Evolutionary conservation across 1,140 invertebrate species (phyloP).

Genomic region (Chionoecetes opilio): DNA sequence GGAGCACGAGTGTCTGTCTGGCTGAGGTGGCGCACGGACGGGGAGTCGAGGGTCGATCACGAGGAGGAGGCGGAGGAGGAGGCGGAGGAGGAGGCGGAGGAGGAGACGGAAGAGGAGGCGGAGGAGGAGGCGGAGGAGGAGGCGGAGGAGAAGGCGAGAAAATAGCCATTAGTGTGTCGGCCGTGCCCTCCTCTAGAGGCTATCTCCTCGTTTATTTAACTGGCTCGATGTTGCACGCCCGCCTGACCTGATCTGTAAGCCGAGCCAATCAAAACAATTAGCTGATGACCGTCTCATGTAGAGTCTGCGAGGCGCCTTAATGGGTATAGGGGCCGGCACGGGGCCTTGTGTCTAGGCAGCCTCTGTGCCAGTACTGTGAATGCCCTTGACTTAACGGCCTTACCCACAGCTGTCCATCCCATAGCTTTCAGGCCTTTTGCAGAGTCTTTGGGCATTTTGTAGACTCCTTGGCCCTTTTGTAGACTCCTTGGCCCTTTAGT

Average conservation of each 20-base stretch:
- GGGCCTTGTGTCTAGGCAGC: neutral
- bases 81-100: neutral
- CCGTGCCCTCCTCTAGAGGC: neutral
- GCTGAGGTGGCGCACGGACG: too few species aligned
- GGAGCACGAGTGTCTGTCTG: neutral
- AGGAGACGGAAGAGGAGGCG: neutral
- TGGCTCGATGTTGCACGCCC: neutral
- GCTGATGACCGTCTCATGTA: constrained; percentile 46
- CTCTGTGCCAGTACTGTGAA: too few species aligned
- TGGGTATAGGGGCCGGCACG: neutral
- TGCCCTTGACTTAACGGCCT: neutral
- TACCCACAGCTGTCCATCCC: neutral
- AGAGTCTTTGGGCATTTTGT: too few species aligned
- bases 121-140: too few species aligned
- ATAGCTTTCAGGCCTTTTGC: too few species aligned
- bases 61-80: too few species aligned
- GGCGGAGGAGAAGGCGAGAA: neutral
- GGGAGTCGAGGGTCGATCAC: too few species aligned
- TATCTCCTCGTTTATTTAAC: constrained; percentile 47
- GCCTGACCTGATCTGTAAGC: constrained; percentile 46
- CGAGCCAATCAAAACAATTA: constrained; percentile 60
- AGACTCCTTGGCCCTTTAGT: too few species aligned
- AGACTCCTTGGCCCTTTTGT: too few species aligned
- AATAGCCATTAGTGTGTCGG: neutral
- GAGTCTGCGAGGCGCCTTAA: constrained; percentile 1